Evolutionary conservation across 2,888 invertebrate genomes (phyloP), one percentile per base, ranked within the genome.

Genomic region (Griposia aprilina): DNA sequence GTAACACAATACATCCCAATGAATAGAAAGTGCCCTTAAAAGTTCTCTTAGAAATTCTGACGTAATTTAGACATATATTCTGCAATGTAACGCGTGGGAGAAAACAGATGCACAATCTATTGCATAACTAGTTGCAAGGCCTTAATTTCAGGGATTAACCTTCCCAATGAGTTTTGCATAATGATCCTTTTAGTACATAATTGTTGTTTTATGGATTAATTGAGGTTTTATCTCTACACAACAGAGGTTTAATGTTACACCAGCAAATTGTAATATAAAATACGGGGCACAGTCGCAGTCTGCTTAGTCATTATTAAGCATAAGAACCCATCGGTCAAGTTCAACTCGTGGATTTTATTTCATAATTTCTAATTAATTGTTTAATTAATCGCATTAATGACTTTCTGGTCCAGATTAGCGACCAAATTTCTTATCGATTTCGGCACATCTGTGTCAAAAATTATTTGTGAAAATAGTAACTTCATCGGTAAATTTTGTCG

Each of bases 291-390:
- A 59, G 67, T 60, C 66, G 45, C 66, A 73, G 79, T 75, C 52
- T 4, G 55, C 78, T 88, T 90, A 88, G 90, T 88, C 90, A 88
- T 72, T 23, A 71, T 76, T 78, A 52, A 59, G 68, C 79, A 45
- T 73, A 81, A 48, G 82, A 76, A 70, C 50, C 63, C 48, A 69
- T 30, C 73, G 68, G 83, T 81, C 76, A 76, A 48, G 73, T 48
- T 68, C 59, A 73, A 73, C 36, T 82, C 2, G 76, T 74, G 30
- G 13, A 62, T 67, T 59, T 70, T 62, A 68, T 50, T 78, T 72
- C 8, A 68, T 71, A 41, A 86, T 73, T 72, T 55, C 0, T 45
- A 75, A 52, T 74, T 74, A 66, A 75, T 83, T 71, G 65, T 68
- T 76, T 52, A 75, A 82, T 80, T 78, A 77, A 62, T 76, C 23